Conservation (phyloP, 2,888 invertebrate species). For the Chaetogeoica ovagalla region DNA sequence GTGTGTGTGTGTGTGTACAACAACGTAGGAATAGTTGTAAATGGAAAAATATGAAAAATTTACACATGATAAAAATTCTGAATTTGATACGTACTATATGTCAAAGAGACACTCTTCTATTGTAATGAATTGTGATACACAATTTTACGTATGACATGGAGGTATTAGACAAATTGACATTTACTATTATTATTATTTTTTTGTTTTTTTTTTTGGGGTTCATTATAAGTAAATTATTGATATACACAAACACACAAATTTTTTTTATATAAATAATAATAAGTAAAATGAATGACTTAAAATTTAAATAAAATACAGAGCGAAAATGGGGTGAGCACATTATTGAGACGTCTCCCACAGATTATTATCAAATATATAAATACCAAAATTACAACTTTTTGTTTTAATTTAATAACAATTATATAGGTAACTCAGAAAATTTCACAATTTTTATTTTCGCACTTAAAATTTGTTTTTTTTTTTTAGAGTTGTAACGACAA, state of each 20-base stretch:
- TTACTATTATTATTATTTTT: background rate
- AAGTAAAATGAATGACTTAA: constrained; percentile 49
- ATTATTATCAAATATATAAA: constrained; percentile 28
- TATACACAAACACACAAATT: background rate
- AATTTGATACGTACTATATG: too few relatives aligned
- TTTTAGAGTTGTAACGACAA: constrained; percentile 17
- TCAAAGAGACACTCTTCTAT: background rate
- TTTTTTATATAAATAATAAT: constrained; percentile 19
- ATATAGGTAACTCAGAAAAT: constrained; percentile 51
- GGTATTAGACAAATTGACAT: background rate
- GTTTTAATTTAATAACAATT: constrained; percentile 36
- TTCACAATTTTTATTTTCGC: constrained; percentile 32
- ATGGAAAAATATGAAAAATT: too few relatives aligned
- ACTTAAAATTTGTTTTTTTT: constrained; percentile 32
- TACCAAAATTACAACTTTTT: constrained; percentile 44
- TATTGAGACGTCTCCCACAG: constrained; percentile 41
- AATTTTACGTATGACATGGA: too few relatives aligned
- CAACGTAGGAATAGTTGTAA: too few relatives aligned
- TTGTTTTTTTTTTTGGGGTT: background rate
- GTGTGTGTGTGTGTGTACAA: too few relatives aligned
- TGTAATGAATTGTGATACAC: background rate
- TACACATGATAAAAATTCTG: too few relatives aligned
- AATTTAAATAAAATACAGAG: constrained; percentile 53
- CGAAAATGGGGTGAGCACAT: constrained; percentile 49
- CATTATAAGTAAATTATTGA: background rate